Evolutionary conservation across 2,113 vertebrate genomes (phyloP), one percentile per base, ranked within the genome.

Genomic region (Junco hyemalis): DNA sequence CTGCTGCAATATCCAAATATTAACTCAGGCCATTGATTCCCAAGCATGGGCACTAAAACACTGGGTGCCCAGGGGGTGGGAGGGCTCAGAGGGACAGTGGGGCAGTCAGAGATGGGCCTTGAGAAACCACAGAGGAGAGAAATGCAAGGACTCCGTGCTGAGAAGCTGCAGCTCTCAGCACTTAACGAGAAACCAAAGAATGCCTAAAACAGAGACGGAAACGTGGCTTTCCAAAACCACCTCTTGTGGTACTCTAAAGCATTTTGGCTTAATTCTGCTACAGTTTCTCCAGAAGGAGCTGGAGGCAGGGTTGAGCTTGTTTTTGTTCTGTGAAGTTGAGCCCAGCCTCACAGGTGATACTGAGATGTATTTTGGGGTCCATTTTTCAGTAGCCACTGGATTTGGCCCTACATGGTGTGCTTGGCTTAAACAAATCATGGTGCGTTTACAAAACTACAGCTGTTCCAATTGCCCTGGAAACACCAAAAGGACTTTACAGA

Each of bases 41-140:
- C 61, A 36, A 33, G 48, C 44, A 21, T 0, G 0, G 73, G 31
- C 69, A 53, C 77, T 8, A 35, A 36, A 84, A 76, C 0, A 0
- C 12, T 16, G 89, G 60, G 59, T 11, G 14, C 22, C 23, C 9
- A 4, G 0, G 0, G 5, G 26, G 24, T 72, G 36, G 16, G 24
- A 61, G 29, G 29, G 42, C 25, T 80, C 64, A 0, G 0, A 85
- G 35, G 50, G 63, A 48, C 50, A 73, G 33, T 1, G 1, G 28
- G 36, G 31, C 10, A 33, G 18, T 19, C 50, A 35, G 81, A 59
- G 47, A 28, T 69, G 45, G 56, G 40, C 36, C 31, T 36, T 36
- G 44, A 35, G 25, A 59, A 66, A 66, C 0, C 3, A 14, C 21
- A 59, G 25, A 1, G 1, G 25, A 35, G 33, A 81, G 36, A 50